Evolutionary conservation across 2,888 invertebrate genomes (phyloP).

Genomic region (Epicampocera succincta): DNA sequence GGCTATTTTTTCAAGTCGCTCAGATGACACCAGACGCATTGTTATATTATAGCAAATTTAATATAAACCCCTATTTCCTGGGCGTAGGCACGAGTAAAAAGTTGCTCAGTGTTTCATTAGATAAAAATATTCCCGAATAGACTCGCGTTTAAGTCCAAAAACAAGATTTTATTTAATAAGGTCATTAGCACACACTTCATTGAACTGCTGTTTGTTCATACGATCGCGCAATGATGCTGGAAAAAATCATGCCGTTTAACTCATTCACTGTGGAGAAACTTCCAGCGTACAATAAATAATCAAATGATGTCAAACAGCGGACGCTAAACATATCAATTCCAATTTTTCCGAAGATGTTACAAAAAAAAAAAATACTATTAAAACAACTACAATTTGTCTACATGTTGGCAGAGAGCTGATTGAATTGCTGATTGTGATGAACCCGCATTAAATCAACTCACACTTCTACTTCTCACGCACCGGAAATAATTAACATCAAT

Average conservation of each 20-base stretch:
- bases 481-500: constrained; percentile 50
- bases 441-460: not conserved
- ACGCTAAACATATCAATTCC: constrained; percentile 37
- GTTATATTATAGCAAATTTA: too few species aligned
- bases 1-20: too few species aligned
- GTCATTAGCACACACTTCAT: too few species aligned
- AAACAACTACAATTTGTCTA: constrained; percentile 26
- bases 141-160: too few species aligned
- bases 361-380: not conserved
- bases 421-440: constrained; percentile 17
- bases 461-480: constrained; percentile 35
- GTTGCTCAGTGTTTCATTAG: too few species aligned
- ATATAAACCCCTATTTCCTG: too few species aligned
- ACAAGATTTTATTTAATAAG: too few species aligned
- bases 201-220: not conserved
- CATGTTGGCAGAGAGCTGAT: not conserved
- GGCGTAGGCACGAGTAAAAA: too few species aligned
- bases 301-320: constrained; percentile 33
- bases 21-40: too few species aligned
- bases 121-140: too few species aligned
- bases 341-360: not conserved
- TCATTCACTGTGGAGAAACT: constrained; percentile 14
- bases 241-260: constrained; percentile 26
- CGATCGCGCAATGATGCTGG: not conserved
- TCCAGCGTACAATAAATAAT: constrained; percentile 49